Evolutionary conservation across 2,797 vertebrate genomes (phyloP).

Genomic region (Rhabdomys pumilio): DNA sequence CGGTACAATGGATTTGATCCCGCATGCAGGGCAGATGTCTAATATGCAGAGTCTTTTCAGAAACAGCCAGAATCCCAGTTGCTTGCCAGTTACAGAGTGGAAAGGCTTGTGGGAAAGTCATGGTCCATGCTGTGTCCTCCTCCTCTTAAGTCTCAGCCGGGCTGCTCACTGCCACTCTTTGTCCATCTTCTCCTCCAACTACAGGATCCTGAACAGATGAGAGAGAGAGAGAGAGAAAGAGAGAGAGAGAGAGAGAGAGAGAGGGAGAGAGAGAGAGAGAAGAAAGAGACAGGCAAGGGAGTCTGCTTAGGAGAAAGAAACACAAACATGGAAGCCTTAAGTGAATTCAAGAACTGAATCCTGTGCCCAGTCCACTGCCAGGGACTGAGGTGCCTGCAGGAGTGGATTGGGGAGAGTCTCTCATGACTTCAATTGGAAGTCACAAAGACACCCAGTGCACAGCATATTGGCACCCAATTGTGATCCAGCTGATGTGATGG

Average conservation of each 20-base stretch:
- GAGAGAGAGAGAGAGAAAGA: not conserved
- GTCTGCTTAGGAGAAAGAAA: not conserved
- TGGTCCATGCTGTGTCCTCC: too few relatives aligned
- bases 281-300: not conserved
- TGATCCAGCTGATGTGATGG: too few relatives aligned
- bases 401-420: fast-evolving
- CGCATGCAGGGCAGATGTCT: not conserved
- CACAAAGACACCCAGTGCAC: not conserved
- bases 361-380: fast-evolving
- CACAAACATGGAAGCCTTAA: fast-evolving
- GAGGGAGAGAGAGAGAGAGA: too few relatives aligned
- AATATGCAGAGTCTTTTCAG: not conserved
- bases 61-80: not conserved
- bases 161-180: not conserved
- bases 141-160: not conserved
- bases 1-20: not conserved
- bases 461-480: too few relatives aligned
- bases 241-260: too few relatives aligned
- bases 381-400: not conserved
- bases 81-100: not conserved
- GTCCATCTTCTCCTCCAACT: not conserved
- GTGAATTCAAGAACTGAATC: not conserved
- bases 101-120: too few relatives aligned
- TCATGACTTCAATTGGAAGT: not conserved
- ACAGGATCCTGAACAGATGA: not conserved